These are phyloP conservation scores for Omphaloscelis lunosa DNA, from an alignment of 2,888 invertebrate genomes.

Conservation along the genomic window DNA sequence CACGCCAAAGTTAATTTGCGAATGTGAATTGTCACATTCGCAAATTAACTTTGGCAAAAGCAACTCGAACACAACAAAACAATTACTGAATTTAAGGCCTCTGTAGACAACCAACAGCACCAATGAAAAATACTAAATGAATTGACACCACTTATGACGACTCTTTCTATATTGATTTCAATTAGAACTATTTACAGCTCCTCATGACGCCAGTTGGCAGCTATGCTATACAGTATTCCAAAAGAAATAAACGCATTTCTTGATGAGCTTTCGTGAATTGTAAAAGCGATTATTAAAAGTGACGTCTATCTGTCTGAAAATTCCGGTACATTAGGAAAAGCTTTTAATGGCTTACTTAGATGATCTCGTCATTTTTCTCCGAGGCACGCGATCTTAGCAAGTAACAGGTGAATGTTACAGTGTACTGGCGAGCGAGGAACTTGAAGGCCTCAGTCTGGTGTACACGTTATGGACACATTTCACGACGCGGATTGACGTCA, in stretches of 20 bases:
- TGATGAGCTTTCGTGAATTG: constrained; percentile 33
- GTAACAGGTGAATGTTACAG: constrained; percentile 73
- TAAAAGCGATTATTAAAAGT: constrained; percentile 26
- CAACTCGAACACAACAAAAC: constrained; percentile 65
- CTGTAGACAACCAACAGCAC: constrained; percentile 58
- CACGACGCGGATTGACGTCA: constrained; percentile 78
- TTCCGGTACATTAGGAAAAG: constrained; percentile 42
- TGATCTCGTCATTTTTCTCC: constrained; percentile 31
- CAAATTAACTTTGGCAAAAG: no score
- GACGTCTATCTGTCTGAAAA: constrained; percentile 19
- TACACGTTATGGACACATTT: constrained; percentile 62
- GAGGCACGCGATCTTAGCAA: constrained; percentile 54
- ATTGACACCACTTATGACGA: constrained; percentile 75
- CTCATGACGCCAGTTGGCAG: constrained; percentile 46
- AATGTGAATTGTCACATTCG: no score
- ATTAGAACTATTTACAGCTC: constrained; percentile 71
- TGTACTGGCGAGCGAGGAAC: constrained; percentile 65
- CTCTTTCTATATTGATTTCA: constrained; percentile 75
- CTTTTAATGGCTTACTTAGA: constrained; percentile 36
- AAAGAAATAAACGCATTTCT: constrained; percentile 54
- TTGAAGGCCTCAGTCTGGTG: constrained; percentile 67
- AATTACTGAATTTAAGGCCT: constrained; percentile 65
- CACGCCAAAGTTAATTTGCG: constrained; percentile 40
- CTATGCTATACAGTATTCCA: constrained; percentile 40
- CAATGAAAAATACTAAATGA: constrained; percentile 75